A percentile compares a stretch with the other conserved stretches of the same genome.
Conservation (phyloP, 2,797 vertebrate genomes). For the Coregonus suidteri region DNA sequence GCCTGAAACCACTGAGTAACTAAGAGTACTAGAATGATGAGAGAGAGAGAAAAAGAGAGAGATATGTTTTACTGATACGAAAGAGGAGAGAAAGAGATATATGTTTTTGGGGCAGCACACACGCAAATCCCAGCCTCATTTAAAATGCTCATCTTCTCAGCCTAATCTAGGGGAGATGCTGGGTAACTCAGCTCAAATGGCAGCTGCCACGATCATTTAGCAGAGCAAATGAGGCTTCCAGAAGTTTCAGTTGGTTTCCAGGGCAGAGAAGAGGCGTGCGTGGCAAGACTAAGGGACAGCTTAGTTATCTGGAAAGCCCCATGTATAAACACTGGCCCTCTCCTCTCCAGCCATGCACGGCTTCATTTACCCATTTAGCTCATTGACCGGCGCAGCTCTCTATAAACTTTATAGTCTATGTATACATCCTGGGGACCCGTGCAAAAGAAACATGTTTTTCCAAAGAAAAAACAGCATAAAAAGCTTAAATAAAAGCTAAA, state of each 20-base stretch:
- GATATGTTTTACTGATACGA: background rate
- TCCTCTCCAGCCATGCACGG: conserved; percentile 2
- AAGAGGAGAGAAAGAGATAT: background rate
- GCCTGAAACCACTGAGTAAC: too few relatives aligned
- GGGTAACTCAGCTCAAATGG: background rate
- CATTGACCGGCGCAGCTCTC: background rate
- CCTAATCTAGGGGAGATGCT: conserved; percentile 7
- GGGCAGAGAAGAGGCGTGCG: background rate
- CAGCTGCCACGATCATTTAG: background rate
- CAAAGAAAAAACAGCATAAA: conserved; percentile 34
- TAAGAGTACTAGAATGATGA: too few relatives aligned
- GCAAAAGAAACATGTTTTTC: conserved; percentile 43
- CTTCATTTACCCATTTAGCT: conserved; percentile 16
- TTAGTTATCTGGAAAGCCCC: conserved; percentile 19
- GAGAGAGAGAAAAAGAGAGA: conserved; percentile 9
- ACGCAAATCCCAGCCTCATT: background rate
- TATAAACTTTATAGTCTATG: conserved; percentile 42
- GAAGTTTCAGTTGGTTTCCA: background rate
- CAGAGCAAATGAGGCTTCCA: background rate
- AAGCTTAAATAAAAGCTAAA: conserved; percentile 30
- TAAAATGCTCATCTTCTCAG: conserved; percentile 14
- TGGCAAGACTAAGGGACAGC: background rate
- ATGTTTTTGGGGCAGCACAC: background rate
- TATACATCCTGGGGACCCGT: conserved; percentile 44
- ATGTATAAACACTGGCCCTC: conserved; percentile 26